Conservation (phyloP, 2,797 vertebrate species). For the Galago senegalensis region DNA sequence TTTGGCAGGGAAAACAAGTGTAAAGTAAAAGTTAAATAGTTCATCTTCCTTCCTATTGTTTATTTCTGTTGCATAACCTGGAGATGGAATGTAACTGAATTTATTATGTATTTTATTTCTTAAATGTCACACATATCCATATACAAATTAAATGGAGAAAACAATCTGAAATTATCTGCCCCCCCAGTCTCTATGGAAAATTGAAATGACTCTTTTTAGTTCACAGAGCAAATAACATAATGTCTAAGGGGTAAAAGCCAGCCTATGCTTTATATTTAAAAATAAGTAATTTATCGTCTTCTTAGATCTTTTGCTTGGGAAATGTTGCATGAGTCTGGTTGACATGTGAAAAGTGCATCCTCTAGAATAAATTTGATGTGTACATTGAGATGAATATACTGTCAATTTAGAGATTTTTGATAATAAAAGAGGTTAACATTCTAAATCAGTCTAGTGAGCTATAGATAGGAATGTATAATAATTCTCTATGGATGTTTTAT, state of each 20-base stretch:
- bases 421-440: constrained; percentile 62
- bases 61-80: constrained; percentile 62
- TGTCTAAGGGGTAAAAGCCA: constrained; percentile 56
- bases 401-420: constrained; percentile 41
- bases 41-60: constrained; percentile 61
- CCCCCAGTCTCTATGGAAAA: constrained; percentile 30
- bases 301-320: constrained; percentile 60
- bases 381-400: constrained; percentile 48
- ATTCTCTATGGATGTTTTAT: constrained; percentile 67
- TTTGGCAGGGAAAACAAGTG: constrained; percentile 54
- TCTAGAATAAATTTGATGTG: constrained; percentile 21
- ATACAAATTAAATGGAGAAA: constrained; percentile 45
- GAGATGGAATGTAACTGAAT: constrained; percentile 58
- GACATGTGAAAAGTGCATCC: constrained; percentile 47
- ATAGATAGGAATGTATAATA: constrained; percentile 48
- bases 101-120: constrained; percentile 60
- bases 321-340: constrained; percentile 32
- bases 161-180: constrained; percentile 8
- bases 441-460: constrained; percentile 59
- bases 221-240: constrained; percentile 52
- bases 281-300: constrained; percentile 66
- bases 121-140: constrained; percentile 3
- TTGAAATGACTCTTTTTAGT: constrained; percentile 60
- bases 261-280: constrained; percentile 60
- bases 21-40: constrained; percentile 47